A percentile compares a stretch with the other conserved stretches of the same genome.
Evolutionary conservation across 1,140 invertebrate species (phyloP).

Genomic region (Chionoecetes opilio): DNA sequence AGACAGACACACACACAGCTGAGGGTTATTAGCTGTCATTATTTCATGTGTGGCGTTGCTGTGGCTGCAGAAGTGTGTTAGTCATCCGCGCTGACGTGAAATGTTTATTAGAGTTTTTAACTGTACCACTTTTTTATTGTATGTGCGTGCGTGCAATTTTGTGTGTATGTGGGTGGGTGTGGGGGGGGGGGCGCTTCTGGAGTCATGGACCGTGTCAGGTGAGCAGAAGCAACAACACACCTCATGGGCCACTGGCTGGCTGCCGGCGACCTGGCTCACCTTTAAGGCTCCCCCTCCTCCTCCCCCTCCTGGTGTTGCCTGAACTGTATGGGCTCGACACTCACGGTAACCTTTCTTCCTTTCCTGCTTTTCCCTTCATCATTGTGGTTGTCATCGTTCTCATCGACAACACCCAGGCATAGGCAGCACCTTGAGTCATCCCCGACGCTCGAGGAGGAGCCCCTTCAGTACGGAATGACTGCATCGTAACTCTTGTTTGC

Average conservation of each 20-base stretch:
- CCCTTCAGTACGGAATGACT: background rate
- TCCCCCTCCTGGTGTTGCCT: conserved; percentile 14
- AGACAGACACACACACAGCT: background rate
- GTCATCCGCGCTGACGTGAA: background rate
- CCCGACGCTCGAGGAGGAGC: background rate
- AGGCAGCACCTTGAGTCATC: too few species aligned
- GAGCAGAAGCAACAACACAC: background rate
- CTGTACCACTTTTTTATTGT: background rate
- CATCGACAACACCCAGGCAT: background rate
- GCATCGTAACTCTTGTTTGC: background rate
- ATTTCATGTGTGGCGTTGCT: background rate
- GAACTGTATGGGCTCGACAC: background rate
- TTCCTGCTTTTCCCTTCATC: background rate
- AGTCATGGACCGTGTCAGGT: background rate
- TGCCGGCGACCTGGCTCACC: conserved; percentile 12
- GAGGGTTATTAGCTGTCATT: background rate
- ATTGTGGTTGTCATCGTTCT: background rate
- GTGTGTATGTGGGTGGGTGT: background rate
- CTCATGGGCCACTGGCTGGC: background rate
- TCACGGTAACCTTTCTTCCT: background rate
- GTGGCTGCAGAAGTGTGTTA: background rate
- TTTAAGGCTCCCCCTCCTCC: conserved; percentile 24
- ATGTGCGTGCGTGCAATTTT: background rate
- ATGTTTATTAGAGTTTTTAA: background rate
- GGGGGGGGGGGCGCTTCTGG: background rate